Evolutionary conservation across 2,797 vertebrate species (phyloP).

Genomic region (Tamandua tetradactyla): DNA sequence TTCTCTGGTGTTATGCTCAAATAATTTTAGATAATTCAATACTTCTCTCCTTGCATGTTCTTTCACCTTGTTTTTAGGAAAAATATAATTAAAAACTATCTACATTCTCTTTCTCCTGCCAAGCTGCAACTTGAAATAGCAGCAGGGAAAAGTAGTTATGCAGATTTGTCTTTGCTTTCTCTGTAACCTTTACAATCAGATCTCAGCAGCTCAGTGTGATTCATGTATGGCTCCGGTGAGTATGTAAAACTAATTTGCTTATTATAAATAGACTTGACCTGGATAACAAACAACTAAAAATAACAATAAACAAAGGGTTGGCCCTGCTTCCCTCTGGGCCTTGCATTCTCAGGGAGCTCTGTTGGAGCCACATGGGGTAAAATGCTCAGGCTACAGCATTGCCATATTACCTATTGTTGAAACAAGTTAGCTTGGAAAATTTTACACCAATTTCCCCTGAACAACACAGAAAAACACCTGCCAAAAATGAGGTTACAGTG

Average conservation of each 20-base stretch:
- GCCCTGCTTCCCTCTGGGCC: not conserved
- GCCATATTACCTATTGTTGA: not conserved
- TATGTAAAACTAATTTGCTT: not conserved
- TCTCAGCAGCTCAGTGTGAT: not conserved
- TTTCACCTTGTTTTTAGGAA: not conserved
- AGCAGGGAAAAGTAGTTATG: not conserved
- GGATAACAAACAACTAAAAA: not conserved
- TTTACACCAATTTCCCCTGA: not conserved
- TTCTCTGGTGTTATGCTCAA: not conserved
- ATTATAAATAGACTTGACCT: slow-evolving; percentile 8
- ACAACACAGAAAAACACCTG: not conserved
- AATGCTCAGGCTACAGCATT: not conserved
- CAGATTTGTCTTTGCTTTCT: slow-evolving; percentile 1
- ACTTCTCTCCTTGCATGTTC: not conserved
- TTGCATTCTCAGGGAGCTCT: not conserved
- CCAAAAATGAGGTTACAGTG: not conserved
- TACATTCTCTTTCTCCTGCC: not conserved
- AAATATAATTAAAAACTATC: slow-evolving; percentile 14
- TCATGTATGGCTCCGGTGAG: not conserved
- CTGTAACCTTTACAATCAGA: not conserved
- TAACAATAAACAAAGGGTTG: not conserved
- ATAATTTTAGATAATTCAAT: slow-evolving; percentile 14
- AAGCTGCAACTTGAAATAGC: not conserved
- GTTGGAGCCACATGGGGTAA: not conserved
- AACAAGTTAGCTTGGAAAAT: not conserved